Evolutionary conservation across 2,113 vertebrate species (phyloP).

Genomic region (Gracilinanus agilis): DNA sequence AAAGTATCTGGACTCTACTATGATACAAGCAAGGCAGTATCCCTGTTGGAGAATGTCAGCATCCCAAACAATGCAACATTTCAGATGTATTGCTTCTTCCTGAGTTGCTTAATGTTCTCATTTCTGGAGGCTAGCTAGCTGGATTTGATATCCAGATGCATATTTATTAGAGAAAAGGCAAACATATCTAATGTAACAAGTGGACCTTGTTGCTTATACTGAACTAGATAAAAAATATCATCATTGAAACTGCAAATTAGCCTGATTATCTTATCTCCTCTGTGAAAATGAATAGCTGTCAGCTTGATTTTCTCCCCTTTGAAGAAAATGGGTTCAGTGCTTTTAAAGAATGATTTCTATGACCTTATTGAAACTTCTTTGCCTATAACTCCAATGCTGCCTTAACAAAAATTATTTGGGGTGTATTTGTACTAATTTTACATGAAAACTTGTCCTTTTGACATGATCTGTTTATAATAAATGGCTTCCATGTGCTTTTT

Average conservation of each 20-base stretch:
- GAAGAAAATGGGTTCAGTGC: constrained; percentile 54
- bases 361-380: constrained; percentile 48
- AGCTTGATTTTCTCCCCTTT: constrained; percentile 44
- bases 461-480: constrained; percentile 63
- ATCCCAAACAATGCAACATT: constrained; percentile 44
- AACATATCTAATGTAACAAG: not conserved
- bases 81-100: not conserved
- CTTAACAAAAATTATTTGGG: constrained; percentile 69
- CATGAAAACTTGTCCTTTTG: constrained; percentile 49
- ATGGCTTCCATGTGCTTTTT: constrained; percentile 44
- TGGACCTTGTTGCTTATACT: not conserved
- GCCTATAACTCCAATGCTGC: constrained; percentile 59
- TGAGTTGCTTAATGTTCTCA: not conserved
- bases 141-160: constrained; percentile 55
- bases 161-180: constrained; percentile 31
- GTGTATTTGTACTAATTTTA: constrained; percentile 63
- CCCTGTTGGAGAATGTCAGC: not conserved
- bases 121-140: constrained; percentile 43
- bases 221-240: constrained; percentile 50
- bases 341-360: constrained; percentile 53
- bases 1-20: constrained; percentile 36
- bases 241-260: constrained; percentile 8
- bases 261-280: constrained; percentile 20
- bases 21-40: constrained; percentile 45
- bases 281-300: constrained; percentile 35